Evolutionary conservation across 2,113 vertebrate genomes (phyloP).

Genomic region (Pollachius pollachius): DNA sequence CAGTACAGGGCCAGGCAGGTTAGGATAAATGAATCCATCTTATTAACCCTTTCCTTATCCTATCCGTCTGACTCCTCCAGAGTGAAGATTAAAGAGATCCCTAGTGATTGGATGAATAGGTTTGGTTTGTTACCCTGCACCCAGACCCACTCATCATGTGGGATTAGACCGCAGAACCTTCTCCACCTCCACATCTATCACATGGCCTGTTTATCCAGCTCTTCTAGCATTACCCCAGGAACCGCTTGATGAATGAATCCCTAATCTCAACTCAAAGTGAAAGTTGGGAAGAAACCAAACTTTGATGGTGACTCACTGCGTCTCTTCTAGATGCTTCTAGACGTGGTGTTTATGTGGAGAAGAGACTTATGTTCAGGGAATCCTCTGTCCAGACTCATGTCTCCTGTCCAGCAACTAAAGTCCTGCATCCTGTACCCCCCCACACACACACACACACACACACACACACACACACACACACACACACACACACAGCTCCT

Average conservation of each 20-base stretch:
- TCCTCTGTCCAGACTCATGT: not conserved
- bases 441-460: not conserved
- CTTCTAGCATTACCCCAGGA: not conserved
- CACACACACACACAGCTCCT: no score
- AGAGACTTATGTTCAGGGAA: no score
- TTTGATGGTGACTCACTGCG: no score
- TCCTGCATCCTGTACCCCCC: conserved; percentile 28
- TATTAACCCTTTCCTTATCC: conserved; percentile 46
- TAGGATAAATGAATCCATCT: not conserved
- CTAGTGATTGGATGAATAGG: conserved; percentile 23
- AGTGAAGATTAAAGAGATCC: conserved; percentile 31
- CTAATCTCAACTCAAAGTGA: not conserved
- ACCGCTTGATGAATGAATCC: conserved; percentile 12
- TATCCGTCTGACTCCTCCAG: conserved; percentile 32
- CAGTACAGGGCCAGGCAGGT: no score
- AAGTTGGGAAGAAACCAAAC: conserved; percentile 15
- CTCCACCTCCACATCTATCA: conserved; percentile 24
- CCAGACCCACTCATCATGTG: conserved; percentile 49
- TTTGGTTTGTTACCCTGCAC: conserved; percentile 33
- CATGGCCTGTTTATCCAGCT: conserved; percentile 44
- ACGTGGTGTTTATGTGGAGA: no score
- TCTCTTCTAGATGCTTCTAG: no score
- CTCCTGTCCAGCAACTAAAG: conserved; percentile 16
- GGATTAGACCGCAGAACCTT: conserved; percentile 24
- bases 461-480: no score